Base-by-base conservation (phyloP, 2,797 vertebrate species). In the Chlorospingus semifuscus region DNA sequence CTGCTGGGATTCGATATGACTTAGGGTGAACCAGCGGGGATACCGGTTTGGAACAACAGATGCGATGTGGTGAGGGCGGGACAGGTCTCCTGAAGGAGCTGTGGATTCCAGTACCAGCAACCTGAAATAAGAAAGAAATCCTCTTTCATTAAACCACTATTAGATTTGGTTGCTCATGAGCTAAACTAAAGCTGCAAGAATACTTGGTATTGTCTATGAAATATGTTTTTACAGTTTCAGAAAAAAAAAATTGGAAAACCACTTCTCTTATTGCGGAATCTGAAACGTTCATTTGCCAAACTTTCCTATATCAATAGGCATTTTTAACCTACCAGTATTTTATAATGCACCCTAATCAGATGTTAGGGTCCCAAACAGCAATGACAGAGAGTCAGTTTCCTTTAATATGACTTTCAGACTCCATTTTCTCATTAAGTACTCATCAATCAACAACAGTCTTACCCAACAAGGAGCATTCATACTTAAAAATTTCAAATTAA, bases 1-100 rank as follows among this genome's bases (percentile, higher is more conserved):
- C 97, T 99, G 99, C 98, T 99, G 99, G 92, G 99, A 99, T 97
- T 99, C 99, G 32, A 99, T 99, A 98, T 99, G 99, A 98, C 99
- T 99, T 95, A 99, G 98, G 64, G 99, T 99, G 98, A 99, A 99
- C 99, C 99, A 99, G 89, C 99, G 99, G 36, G 99, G 99, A 97
- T 99, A 99, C 55, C 99, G 98, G 97, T 99, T 99, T 95, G 99
- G 98, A 96, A 99, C 98, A 93, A 99, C 98, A 8, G 99, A 99
- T 37, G 99, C 99, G 83, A 99, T 99, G 94, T 99, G 99, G 97
- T 99, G 99, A 68, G 99, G 99, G 94, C 98, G 98, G 78, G 99
- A 98, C 97, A 99, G 94, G 94, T 99, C 99, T 76, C 98, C 98
- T 1, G 98, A 98, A 57, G 98, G 97, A 97, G 98, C 98, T 50